phyloP scores from a whole-genome alignment of 1,140 invertebrate genomes.

The Lethrus apterus region DNA sequence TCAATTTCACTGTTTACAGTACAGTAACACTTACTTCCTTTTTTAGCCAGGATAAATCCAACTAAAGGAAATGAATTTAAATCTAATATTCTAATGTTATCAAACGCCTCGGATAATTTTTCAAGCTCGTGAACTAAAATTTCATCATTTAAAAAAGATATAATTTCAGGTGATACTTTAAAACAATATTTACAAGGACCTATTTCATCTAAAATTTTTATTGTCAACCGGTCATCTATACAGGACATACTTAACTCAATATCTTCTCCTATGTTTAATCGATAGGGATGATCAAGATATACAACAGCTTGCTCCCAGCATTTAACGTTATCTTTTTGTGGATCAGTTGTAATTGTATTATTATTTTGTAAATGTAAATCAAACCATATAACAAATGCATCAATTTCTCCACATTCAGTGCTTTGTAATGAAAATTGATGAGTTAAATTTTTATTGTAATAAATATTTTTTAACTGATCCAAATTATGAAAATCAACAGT shows the following conservation, averaged over 20 bases:
- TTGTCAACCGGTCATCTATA: constrained; percentile 31
- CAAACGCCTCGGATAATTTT: constrained; percentile 4
- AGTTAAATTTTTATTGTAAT: constrained; percentile 31
- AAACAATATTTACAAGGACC: constrained; percentile 2
- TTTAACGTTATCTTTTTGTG: constrained; percentile 43
- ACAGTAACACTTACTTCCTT: neutral
- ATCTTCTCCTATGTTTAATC: constrained; percentile 37
- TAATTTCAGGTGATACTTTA: constrained; percentile 3
- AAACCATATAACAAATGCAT: constrained; percentile 65
- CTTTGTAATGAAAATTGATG: constrained; percentile 15
- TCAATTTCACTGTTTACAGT: neutral
- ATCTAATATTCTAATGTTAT: neutral
- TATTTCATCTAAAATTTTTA: constrained; percentile 13
- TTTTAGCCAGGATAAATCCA: constrained; percentile 5
- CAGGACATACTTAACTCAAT: constrained; percentile 42
- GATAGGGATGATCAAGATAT: constrained; percentile 42
- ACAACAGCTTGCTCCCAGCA: constrained; percentile 76
- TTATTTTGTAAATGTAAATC: constrained; percentile 61
- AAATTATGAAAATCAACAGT: constrained; percentile 58
- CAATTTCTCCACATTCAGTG: constrained; percentile 45
- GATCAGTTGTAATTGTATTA: constrained; percentile 50
- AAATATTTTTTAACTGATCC: constrained; percentile 43
- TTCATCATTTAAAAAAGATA: constrained; percentile 17
- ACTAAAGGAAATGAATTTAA: constrained; percentile 10
- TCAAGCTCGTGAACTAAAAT: neutral